phyloP scores from a whole-genome alignment of 2,113 vertebrate species.

The Ranitomeya variabilis region DNA sequence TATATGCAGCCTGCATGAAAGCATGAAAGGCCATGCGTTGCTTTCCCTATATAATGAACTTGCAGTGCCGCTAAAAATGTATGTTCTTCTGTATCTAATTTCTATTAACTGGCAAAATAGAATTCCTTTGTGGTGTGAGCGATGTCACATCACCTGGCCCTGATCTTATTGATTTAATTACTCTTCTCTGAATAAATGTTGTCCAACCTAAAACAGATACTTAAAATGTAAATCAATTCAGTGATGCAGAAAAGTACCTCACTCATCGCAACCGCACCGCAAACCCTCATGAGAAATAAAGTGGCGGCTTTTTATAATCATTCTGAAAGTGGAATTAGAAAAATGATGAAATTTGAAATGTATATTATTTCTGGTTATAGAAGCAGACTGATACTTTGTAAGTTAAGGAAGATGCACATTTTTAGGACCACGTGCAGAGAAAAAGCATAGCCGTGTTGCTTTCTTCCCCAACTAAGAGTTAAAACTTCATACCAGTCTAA shows the following conservation, averaged over 20 bases:
- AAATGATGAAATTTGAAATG: conserved; percentile 69
- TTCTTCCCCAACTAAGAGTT: no score
- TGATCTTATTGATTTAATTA: conserved; percentile 86
- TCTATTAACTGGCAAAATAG: conserved; percentile 64
- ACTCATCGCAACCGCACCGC: conserved; percentile 76
- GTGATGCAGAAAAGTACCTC: conserved; percentile 85
- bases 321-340: conserved; percentile 59
- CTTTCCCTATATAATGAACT: conserved; percentile 66
- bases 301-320: conserved; percentile 75
- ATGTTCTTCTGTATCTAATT: conserved; percentile 68
- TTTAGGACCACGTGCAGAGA: no score
- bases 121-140: conserved; percentile 70
- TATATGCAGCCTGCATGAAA: neutral
- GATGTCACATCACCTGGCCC: conserved; percentile 73
- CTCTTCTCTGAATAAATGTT: conserved; percentile 76
- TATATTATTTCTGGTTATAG: conserved; percentile 58
- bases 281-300: conserved; percentile 72
- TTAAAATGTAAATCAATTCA: conserved; percentile 85
- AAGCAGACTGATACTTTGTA: conserved; percentile 18
- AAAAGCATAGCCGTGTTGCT: no score
- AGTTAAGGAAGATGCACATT: neutral
- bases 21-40: neutral
- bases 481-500: neutral
- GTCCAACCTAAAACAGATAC: conserved; percentile 77
- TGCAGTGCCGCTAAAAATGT: conserved; percentile 58